phyloP scores from a whole-genome alignment of 2,888 invertebrate genomes.

The Euphydryas editha region DNA sequence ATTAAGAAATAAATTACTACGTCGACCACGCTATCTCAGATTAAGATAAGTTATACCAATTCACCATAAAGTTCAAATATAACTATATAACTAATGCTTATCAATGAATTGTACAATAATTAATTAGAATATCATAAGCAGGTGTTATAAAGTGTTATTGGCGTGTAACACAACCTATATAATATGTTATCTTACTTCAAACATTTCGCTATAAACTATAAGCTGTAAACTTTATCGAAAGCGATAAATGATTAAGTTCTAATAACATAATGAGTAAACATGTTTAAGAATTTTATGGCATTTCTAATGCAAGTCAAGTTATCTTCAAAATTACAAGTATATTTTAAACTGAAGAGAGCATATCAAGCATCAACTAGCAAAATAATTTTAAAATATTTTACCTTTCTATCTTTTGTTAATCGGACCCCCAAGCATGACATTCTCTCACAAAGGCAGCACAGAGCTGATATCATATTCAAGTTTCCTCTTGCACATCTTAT shows the following conservation, averaged over 20 bases:
- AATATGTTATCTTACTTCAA: slow-evolving; percentile 67
- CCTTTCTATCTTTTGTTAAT: neutral
- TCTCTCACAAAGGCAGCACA: neutral
- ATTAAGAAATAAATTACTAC: too few species aligned
- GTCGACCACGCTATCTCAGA: too few species aligned
- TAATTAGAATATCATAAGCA: slow-evolving; percentile 36
- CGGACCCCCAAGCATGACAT: neutral
- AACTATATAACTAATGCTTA: neutral
- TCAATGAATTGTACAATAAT: slow-evolving; percentile 9
- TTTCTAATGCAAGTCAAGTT: neutral
- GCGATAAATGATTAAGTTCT: too few species aligned
- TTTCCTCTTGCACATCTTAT: neutral
- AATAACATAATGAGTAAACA: too few species aligned
- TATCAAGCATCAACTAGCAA: neutral
- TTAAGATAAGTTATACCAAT: too few species aligned
- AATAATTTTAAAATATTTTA: neutral
- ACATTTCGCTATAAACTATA: slow-evolving; percentile 66
- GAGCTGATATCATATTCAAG: neutral
- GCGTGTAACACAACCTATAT: slow-evolving; percentile 54
- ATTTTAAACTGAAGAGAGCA: too few species aligned
- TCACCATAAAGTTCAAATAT: neutral
- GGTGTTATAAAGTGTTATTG: slow-evolving; percentile 32
- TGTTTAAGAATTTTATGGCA: neutral
- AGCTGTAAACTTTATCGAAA: slow-evolving; percentile 51
- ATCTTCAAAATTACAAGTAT: too few species aligned